Base-by-base conservation (phyloP, 2,113 vertebrate species). In the Gracilinanus agilis region DNA sequence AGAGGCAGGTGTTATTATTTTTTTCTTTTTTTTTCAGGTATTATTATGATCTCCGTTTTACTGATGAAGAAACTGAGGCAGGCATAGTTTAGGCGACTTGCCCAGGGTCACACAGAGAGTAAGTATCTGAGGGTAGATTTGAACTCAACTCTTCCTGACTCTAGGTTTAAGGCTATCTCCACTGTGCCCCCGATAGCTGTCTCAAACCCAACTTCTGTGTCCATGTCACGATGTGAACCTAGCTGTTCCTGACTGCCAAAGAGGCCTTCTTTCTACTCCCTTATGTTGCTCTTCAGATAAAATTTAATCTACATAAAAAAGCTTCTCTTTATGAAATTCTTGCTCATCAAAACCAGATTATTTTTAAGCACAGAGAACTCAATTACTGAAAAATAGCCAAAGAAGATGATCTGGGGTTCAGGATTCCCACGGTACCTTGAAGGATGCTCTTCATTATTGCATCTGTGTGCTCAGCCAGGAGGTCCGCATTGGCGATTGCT, bases 381-480 rank as follows among this genome's bases (percentile, higher is more conserved):
- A n/a, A 7, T 75, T n/a, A 75, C 6, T 75, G 67, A 91, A 88
- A 75, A 11, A 54, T 44, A 44, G 24, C 12, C 9, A 23, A 56
- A 95, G 95, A 89, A 88, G 53, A 96, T 95, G 94, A 97, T 83
- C 92, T 96, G 93, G 96, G 29, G 89, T 61, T 53, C 67, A 90
- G 90, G 55, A 44, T 54, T 92, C 11, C 19, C 44, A 90, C 10
- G 10, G 91, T 99, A 99, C 99, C 99, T 99, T 98, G 99, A 5
- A 99, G 98, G 88, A 99, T 98, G 11, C 99, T 99, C 83, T 95
- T 96, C 49, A 99, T 97, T 34, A 99, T 99, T 92, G 98, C 98
- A 44, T 99, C 99, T 0, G 99, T 99, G 98, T 99, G 99, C 53
- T 99, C 99, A 3, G 98, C 99, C 98, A 99, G 98, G 56, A 99